Evolutionary conservation across 2,113 vertebrate species (phyloP).

Genomic region (Pantherophis guttatus): DNA sequence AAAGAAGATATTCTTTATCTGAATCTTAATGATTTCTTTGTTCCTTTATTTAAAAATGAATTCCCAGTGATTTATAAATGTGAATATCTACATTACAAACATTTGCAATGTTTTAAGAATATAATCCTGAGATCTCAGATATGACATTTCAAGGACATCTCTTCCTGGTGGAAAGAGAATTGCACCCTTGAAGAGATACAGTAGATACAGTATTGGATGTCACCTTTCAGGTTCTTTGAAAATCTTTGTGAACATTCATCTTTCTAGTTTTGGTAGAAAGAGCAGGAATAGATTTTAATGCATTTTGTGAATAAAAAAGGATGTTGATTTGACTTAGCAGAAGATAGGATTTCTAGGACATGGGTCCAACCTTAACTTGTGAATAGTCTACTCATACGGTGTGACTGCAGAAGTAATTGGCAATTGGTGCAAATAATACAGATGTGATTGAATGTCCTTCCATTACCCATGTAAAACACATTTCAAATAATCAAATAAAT

Average conservation of each 20-base stretch:
- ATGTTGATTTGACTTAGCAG: not conserved
- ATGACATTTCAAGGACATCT: not conserved
- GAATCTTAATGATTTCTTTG: not conserved
- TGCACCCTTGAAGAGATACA: not conserved
- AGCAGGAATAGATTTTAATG: not conserved
- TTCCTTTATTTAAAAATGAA: constrained; percentile 1
- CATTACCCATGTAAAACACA: not conserved
- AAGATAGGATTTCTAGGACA: not conserved
- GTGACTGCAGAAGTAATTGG: not conserved
- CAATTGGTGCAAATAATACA: not conserved
- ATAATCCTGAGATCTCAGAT: not conserved
- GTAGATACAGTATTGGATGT: not conserved
- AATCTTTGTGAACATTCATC: not conserved
- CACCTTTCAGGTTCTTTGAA: not conserved
- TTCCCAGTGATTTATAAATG: not conserved
- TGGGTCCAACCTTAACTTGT: not conserved
- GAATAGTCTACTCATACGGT: not conserved
- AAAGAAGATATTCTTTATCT: not conserved
- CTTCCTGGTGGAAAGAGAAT: not conserved
- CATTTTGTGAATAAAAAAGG: not conserved
- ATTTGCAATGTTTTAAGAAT: not conserved
- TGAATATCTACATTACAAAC: not conserved
- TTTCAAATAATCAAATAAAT: not conserved
- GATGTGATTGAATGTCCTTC: not conserved
- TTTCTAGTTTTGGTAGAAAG: not conserved